Conservation (phyloP, 1,140 invertebrate species). For the Pseudomyrmex sp. region DNA sequence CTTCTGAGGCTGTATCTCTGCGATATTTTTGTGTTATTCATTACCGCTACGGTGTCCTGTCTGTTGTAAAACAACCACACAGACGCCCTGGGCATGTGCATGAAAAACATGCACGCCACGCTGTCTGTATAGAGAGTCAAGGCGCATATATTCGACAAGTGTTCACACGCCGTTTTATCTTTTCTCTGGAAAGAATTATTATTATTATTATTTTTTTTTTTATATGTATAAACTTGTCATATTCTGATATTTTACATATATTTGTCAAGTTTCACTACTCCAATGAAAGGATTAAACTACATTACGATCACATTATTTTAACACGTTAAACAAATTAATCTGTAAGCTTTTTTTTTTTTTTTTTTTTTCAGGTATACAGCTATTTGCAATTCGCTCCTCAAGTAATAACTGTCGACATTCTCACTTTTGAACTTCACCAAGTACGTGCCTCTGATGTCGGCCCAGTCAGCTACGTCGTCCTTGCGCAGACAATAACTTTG, state of each 20-base stretch:
- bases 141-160: constrained; percentile 90
- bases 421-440: constrained; percentile 80
- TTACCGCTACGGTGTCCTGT: constrained; percentile 82
- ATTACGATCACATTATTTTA: too few species aligned
- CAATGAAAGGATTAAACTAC: too few species aligned
- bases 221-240: neutral
- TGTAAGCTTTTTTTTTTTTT: neutral
- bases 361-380: constrained; percentile 83
- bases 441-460: constrained; percentile 79
- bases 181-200: constrained; percentile 81
- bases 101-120: constrained; percentile 85
- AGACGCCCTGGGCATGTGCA: constrained; percentile 83
- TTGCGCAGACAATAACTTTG: constrained; percentile 82
- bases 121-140: constrained; percentile 87
- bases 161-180: constrained; percentile 87
- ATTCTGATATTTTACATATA: too few species aligned
- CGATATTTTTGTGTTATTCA: constrained; percentile 85
- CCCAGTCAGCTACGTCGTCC: constrained; percentile 74
- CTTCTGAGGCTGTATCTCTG: constrained; percentile 85
- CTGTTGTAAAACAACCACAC: constrained; percentile 87
- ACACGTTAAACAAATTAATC: too few species aligned
- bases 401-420: constrained; percentile 84
- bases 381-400: constrained; percentile 83
- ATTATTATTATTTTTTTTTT: neutral
- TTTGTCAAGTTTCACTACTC: too few species aligned